phyloP scores from a whole-genome alignment of 1,140 invertebrate species.

The Lasioglossum albipes region DNA sequence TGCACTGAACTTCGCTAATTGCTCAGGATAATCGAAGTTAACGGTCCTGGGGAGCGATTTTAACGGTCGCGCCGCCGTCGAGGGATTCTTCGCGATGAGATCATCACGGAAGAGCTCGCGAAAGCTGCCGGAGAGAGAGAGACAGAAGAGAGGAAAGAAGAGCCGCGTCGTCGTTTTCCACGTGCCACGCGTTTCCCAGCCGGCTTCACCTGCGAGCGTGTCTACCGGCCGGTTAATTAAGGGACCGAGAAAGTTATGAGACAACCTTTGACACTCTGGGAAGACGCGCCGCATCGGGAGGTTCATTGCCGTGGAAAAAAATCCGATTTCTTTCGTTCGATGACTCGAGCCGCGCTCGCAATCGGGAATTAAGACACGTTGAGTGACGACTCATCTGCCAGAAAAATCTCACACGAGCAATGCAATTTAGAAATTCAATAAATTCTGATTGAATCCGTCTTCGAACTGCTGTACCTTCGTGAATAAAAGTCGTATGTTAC shows the following conservation, averaged over 20 bases:
- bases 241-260: neutral
- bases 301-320: neutral
- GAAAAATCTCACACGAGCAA: too few species aligned
- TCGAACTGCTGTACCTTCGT: too few species aligned
- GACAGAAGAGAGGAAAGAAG: too few species aligned
- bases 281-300: neutral
- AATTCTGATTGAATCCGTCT: too few species aligned
- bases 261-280: conserved; percentile 11
- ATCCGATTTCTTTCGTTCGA: neutral
- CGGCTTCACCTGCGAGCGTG: conserved; percentile 47
- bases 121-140: neutral
- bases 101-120: conserved; percentile 12
- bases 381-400: too few species aligned
- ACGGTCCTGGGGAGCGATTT: conserved; percentile 32
- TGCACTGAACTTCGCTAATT: conserved; percentile 65
- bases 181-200: conserved; percentile 57
- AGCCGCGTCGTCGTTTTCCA: conserved; percentile 54
- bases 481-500: too few species aligned
- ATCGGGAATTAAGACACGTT: too few species aligned
- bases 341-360: neutral
- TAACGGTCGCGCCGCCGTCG: conserved; percentile 20
- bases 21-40: conserved; percentile 45
- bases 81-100: conserved; percentile 33
- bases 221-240: conserved; percentile 13
- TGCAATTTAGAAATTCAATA: too few species aligned